phyloP scores from a whole-genome alignment of 1,140 invertebrate genomes.

The Pseudomyrmex gracilis region DNA sequence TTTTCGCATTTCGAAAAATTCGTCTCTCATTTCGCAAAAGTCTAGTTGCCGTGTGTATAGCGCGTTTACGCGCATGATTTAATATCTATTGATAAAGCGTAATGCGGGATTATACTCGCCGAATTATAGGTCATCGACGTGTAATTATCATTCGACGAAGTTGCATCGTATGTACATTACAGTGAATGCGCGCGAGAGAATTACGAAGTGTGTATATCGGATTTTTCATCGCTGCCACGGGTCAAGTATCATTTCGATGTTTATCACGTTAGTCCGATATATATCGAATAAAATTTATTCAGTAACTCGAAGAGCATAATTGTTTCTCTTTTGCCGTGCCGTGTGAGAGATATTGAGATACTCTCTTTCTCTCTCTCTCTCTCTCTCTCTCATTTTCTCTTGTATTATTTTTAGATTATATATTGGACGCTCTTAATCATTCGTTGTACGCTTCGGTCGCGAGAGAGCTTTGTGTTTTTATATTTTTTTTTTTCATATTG shows the following conservation, averaged over 20 bases:
- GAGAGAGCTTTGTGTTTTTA: background rate
- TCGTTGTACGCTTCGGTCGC: background rate
- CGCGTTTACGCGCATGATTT: conserved; percentile 11
- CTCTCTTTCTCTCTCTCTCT: too few species aligned
- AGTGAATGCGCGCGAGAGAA: background rate
- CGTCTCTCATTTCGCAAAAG: conserved; percentile 12
- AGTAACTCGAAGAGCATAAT: background rate
- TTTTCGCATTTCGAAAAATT: background rate
- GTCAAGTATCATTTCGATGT: conserved; percentile 39
- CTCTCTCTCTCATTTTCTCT: background rate
- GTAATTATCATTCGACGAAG: background rate
- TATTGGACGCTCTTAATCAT: background rate
- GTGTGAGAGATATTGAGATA: background rate
- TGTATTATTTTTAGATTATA: conserved; percentile 6
- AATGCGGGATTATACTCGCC: conserved; percentile 42
- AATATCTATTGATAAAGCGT: conserved; percentile 26
- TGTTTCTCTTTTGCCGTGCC: background rate
- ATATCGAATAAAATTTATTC: conserved; percentile 23
- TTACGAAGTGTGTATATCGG: conserved; percentile 22
- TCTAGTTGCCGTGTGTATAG: too few species aligned
- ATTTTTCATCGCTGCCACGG: conserved; percentile 5
- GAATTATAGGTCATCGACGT: conserved; percentile 16
- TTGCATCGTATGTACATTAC: conserved; percentile 10
- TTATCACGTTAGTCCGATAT: conserved; percentile 15
- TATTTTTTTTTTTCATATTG: background rate